Conservation (phyloP, 2,888 invertebrate species). For the Ochropacha duplaris region DNA sequence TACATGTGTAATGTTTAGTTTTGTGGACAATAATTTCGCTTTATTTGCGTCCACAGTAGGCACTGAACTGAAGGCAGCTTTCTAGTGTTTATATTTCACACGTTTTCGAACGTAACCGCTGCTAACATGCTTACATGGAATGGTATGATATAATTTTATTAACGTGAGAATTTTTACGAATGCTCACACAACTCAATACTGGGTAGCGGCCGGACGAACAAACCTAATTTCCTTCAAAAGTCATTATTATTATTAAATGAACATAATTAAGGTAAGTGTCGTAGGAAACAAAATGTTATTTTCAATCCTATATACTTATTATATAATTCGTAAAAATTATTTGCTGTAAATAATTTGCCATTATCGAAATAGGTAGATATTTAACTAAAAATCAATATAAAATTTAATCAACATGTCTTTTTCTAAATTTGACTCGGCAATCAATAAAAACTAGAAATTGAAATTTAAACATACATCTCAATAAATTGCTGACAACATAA, state of each 20-base stretch:
- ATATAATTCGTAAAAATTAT: no score
- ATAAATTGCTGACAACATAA: conserved; percentile 15
- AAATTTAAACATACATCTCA: background rate
- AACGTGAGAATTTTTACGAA: conserved; percentile 24
- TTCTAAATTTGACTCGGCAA: background rate
- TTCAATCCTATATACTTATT: no score
- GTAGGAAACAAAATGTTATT: no score
- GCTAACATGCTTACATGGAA: conserved; percentile 30
- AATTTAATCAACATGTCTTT: background rate
- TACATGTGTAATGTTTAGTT: conserved; percentile 19
- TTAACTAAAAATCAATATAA: no score
- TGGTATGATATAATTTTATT: conserved; percentile 36
- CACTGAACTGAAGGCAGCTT: conserved; percentile 44
- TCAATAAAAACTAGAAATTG: background rate
- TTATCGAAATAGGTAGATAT: no score
- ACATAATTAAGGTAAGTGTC: no score
- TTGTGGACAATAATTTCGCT: conserved; percentile 38
- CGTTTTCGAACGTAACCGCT: conserved; percentile 59
- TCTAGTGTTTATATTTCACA: conserved; percentile 71
- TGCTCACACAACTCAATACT: background rate
- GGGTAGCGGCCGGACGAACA: background rate
- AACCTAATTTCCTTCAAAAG: background rate
- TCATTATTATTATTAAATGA: background rate
- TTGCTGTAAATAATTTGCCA: no score
- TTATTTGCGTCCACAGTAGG: conserved; percentile 26